A percentile compares a stretch with the other conserved stretches of the same genome.
These are phyloP conservation scores for Julus scanicus DNA, from an alignment of 2,888 invertebrate genomes.

Conservation along the genomic window DNA sequence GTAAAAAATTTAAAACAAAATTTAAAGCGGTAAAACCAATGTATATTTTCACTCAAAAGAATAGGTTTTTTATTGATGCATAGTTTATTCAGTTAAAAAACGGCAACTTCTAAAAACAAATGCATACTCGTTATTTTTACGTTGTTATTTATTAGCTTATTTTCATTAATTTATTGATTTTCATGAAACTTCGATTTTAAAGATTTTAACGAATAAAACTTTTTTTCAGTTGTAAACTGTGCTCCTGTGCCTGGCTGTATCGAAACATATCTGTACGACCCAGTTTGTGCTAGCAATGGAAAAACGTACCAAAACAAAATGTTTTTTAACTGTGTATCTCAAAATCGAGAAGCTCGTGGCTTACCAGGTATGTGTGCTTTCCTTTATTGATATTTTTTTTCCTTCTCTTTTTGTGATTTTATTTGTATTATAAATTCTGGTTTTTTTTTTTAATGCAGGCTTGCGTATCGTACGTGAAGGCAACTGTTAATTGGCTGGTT, in stretches of 20 bases:
- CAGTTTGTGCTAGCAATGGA: slow-evolving; percentile 52
- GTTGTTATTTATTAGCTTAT: not conserved
- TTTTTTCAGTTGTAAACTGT: not conserved
- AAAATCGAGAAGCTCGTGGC: slow-evolving; percentile 49
- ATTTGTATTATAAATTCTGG: not conserved
- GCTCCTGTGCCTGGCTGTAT: slow-evolving; percentile 42
- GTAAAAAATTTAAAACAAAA: too few relatives aligned
- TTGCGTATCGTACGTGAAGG: slow-evolving; percentile 47
- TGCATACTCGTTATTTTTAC: not conserved
- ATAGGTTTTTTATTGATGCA: too few relatives aligned
- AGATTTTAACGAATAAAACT: not conserved
- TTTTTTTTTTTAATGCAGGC: not conserved
- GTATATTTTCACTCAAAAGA: too few relatives aligned
- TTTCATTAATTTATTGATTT: too few relatives aligned
- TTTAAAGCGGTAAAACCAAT: too few relatives aligned
- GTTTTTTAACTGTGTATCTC: slow-evolving; percentile 43
- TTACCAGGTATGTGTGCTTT: slow-evolving; percentile 30
- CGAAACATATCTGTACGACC: slow-evolving; percentile 38
- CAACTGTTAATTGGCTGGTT: slow-evolving; percentile 24
- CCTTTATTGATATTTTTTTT: not conserved
- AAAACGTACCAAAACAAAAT: slow-evolving; percentile 49
- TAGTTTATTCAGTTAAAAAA: too few relatives aligned
- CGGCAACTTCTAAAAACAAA: not conserved
- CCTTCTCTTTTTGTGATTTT: not conserved
- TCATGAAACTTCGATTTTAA: not conserved